These are phyloP conservation scores for Bruchidius siliquastri DNA, from an alignment of 2,888 invertebrate genomes.

Conservation along the genomic window DNA sequence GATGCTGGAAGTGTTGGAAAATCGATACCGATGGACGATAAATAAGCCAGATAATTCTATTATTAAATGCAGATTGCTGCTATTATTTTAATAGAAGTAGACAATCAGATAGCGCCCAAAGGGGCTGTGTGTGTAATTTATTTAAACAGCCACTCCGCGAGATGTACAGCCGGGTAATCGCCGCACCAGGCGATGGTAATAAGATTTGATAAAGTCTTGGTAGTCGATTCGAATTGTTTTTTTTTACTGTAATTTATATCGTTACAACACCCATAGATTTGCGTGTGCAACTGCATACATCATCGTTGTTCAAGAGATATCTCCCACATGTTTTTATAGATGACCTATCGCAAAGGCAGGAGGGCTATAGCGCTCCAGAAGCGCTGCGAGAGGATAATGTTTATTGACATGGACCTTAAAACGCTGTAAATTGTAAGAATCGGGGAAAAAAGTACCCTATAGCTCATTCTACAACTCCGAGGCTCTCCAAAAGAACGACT, in stretches of 20 bases:
- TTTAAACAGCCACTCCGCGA: not conserved
- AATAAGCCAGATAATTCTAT: constrained; percentile 7
- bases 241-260: not conserved
- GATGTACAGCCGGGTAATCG: not conserved
- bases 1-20: not conserved
- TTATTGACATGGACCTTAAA: no score
- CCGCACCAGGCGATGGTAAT: not conserved
- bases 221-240: not conserved
- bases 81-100: constrained; percentile 8
- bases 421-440: no score
- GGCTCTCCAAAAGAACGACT: no score
- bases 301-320: no score
- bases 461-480: no score
- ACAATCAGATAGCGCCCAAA: constrained; percentile 9
- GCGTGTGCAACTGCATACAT: no score
- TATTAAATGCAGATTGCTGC: constrained; percentile 10
- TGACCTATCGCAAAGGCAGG: no score
- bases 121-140: not conserved
- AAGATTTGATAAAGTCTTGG: not conserved
- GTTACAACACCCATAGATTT: no score
- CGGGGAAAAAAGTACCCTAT: no score
- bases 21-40: not conserved
- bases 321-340: no score
- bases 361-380: no score
- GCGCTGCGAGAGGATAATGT: no score